Evolutionary conservation across 1,140 invertebrate genomes (phyloP).

Genomic region (Hyles vespertilio): DNA sequence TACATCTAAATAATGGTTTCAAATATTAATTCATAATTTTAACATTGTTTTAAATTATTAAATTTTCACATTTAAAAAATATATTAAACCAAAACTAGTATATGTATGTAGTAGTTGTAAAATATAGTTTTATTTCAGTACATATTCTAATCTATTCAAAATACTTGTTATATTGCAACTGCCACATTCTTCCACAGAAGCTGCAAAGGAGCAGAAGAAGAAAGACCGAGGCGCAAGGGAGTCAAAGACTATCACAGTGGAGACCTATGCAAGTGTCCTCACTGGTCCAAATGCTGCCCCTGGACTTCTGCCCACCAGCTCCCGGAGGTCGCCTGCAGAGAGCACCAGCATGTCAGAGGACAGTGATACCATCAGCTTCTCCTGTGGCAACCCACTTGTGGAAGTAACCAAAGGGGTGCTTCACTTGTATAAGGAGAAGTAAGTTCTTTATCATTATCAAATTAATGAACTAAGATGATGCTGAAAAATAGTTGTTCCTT

Average conservation of each 20-base stretch:
- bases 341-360: constrained; percentile 44
- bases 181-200: constrained; percentile 29
- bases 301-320: constrained; percentile 63
- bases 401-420: constrained; percentile 97
- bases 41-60: too few relatives aligned
- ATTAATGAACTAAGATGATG: too few relatives aligned
- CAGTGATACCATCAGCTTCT: constrained; percentile 86
- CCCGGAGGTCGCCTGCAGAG: constrained; percentile 44
- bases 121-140: too few relatives aligned
- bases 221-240: constrained; percentile 62
- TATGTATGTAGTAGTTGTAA: too few relatives aligned
- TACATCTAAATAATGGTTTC: too few relatives aligned
- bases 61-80: too few relatives aligned
- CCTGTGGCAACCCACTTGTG: constrained; percentile 97
- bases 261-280: constrained; percentile 69
- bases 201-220: constrained; percentile 60
- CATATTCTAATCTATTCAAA: too few relatives aligned
- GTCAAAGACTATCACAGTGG: constrained; percentile 70
- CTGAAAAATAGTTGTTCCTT: too few relatives aligned
- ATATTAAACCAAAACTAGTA: too few relatives aligned
- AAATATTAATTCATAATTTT: too few relatives aligned
- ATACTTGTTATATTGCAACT: too few relatives aligned
- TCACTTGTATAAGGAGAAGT: constrained; percentile 98
- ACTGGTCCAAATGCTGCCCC: constrained; percentile 46
- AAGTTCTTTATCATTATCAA: constrained; percentile 35